Percentiles rank a stretch among this genome's conserved stretches.
These are phyloP conservation scores for Drosophila eugracilis DNA, from an alignment of 1,140 invertebrate species.

Conservation along the genomic window DNA sequence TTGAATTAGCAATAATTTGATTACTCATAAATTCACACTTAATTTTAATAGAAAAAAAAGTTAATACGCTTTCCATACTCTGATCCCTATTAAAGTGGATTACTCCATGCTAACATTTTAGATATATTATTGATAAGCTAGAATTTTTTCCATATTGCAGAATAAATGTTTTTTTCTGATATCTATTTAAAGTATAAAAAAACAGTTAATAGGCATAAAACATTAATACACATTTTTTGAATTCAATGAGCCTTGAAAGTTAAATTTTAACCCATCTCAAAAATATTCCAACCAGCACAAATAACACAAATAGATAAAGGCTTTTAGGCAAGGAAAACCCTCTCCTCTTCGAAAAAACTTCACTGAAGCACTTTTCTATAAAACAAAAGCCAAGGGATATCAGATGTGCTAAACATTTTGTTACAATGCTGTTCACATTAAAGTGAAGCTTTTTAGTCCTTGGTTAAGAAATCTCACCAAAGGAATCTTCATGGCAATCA, in stretches of 20 bases:
- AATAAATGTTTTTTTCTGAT: background rate
- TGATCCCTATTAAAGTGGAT: background rate
- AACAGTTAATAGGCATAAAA: too few relatives aligned
- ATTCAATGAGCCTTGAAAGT: background rate
- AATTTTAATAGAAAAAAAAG: constrained; percentile 2
- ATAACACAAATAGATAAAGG: constrained; percentile 5
- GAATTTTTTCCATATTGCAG: background rate
- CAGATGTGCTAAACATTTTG: constrained; percentile 47
- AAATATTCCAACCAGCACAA: background rate
- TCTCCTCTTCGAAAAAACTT: constrained; percentile 7
- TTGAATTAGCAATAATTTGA: constrained; percentile 7
- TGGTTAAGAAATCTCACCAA: constrained; percentile 26
- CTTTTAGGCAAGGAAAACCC: background rate
- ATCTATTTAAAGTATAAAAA: too few relatives aligned
- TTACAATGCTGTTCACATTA: constrained; percentile 37
- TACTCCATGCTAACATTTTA: background rate
- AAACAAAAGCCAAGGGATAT: constrained; percentile 29
- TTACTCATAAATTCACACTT: constrained; percentile 12
- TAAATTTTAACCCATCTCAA: background rate
- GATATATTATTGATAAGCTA: background rate
- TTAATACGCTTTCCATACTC: background rate
- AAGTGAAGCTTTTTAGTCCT: constrained; percentile 18
- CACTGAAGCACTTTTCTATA: constrained; percentile 6
- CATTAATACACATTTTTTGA: too few relatives aligned
- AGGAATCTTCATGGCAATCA: constrained; percentile 21